Conservation (phyloP, 2,888 invertebrate species). For the Mallateleia sp. region DNA sequence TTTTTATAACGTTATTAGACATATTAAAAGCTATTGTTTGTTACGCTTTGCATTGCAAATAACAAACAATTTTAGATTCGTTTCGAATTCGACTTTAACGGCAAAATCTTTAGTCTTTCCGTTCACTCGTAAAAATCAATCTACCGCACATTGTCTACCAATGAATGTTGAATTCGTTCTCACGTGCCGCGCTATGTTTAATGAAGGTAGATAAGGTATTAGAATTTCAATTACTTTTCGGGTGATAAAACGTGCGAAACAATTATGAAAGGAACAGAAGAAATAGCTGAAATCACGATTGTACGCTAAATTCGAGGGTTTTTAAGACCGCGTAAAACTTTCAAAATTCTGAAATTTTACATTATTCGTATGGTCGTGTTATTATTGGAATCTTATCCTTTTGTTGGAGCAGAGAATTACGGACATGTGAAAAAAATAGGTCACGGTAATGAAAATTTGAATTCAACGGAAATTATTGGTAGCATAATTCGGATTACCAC, state of each 20-base stretch:
- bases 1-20: no score
- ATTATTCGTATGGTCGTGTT: slow-evolving; percentile 17
- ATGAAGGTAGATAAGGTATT: slow-evolving; percentile 52
- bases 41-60: no score
- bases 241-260: slow-evolving; percentile 49
- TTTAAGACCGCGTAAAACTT: slow-evolving; percentile 35
- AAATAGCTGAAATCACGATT: slow-evolving; percentile 25
- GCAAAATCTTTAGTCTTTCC: slow-evolving; percentile 17
- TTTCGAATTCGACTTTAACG: slow-evolving; percentile 18
- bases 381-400: slow-evolving; percentile 29
- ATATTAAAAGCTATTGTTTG: no score
- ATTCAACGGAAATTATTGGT: slow-evolving; percentile 10
- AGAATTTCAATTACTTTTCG: slow-evolving; percentile 53
- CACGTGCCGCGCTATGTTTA: slow-evolving; percentile 23
- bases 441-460: slow-evolving; percentile 22
- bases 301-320: slow-evolving; percentile 16
- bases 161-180: slow-evolving; percentile 37
- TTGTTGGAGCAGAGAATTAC: not conserved
- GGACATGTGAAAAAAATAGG: slow-evolving; percentile 24
- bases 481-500: slow-evolving; percentile 13
- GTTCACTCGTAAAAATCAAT: slow-evolving; percentile 43
- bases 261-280: slow-evolving; percentile 50
- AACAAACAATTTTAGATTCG: no score
- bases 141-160: slow-evolving; percentile 18
- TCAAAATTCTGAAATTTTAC: slow-evolving; percentile 25